Conservation (phyloP, 2,113 vertebrate genomes). For the Otis tarda region DNA sequence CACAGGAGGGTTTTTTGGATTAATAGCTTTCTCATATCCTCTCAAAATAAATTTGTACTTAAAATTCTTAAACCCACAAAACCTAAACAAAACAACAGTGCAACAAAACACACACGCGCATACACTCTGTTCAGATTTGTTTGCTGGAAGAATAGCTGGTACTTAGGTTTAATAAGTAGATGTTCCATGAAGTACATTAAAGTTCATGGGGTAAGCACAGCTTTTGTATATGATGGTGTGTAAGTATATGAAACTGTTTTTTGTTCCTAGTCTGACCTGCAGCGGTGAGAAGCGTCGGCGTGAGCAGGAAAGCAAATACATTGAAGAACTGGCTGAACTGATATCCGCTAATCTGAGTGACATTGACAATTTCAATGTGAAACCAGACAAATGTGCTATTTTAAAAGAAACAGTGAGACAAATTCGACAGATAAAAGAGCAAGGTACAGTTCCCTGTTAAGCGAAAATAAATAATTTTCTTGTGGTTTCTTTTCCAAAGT, state of each 20-base stretch:
- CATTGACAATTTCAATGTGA: slow-evolving; percentile 99
- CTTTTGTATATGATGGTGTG: background rate
- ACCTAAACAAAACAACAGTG: background rate
- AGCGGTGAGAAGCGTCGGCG: slow-evolving; percentile 95
- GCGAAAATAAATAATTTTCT: background rate
- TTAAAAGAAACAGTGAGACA: slow-evolving; percentile 98
- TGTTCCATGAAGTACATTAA: background rate
- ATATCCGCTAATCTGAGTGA: slow-evolving; percentile 98
- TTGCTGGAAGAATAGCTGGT: background rate
- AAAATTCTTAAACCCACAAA: background rate
- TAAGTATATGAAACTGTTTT: background rate
- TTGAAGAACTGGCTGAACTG: slow-evolving; percentile 96
- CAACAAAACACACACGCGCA: background rate
- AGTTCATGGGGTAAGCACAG: background rate
- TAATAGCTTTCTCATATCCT: background rate
- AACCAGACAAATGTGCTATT: slow-evolving; percentile 99
- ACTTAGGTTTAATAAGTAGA: background rate
- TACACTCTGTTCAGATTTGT: background rate
- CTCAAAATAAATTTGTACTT: background rate
- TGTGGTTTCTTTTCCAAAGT: background rate
- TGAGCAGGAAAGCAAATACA: slow-evolving; percentile 98
- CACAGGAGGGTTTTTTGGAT: background rate
- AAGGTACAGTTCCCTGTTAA: slow-evolving; percentile 80
- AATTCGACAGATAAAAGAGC: slow-evolving; percentile 98
- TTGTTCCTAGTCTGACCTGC: slow-evolving; percentile 71